A percentile compares a stretch with the other conserved stretches of the same genome.
phyloP scores from a whole-genome alignment of 2,888 invertebrate species.

The Abscondita cerata region DNA sequence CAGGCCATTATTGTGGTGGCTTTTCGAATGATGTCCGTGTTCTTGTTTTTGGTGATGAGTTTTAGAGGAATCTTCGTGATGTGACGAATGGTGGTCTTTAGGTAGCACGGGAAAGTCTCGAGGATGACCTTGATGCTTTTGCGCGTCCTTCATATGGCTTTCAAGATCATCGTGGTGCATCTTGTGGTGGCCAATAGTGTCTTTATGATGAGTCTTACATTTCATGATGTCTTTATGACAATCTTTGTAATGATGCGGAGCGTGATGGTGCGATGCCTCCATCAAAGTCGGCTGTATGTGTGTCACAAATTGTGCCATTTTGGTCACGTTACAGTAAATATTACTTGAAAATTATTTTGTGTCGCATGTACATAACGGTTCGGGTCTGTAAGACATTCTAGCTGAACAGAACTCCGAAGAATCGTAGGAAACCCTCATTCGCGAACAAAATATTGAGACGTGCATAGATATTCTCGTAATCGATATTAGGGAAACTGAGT shows the following conservation, averaged over 20 bases:
- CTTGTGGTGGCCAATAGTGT: conserved; percentile 38
- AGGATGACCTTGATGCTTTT: conserved; percentile 45
- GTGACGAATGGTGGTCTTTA: conserved; percentile 39
- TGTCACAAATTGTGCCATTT: conserved; percentile 67
- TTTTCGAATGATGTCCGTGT: conserved; percentile 43
- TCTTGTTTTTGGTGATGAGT: conserved; percentile 18
- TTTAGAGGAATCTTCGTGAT: conserved; percentile 19
- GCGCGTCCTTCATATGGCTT: conserved; percentile 43
- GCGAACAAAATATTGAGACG: conserved; percentile 53
- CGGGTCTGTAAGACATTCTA: conserved; percentile 36
- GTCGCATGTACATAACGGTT: conserved; percentile 12
- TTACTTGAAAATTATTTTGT: no score
- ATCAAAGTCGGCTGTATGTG: conserved; percentile 66
- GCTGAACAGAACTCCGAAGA: conserved; percentile 40
- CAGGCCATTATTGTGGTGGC: conserved; percentile 36
- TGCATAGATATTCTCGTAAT: conserved; percentile 22
- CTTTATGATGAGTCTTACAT: conserved; percentile 48
- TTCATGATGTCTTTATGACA: conserved; percentile 43
- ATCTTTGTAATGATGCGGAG: conserved; percentile 59
- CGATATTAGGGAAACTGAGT: conserved; percentile 28
- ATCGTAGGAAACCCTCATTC: conserved; percentile 42
- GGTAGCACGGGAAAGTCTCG: conserved; percentile 55
- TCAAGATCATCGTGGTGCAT: conserved; percentile 42
- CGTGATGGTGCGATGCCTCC: conserved; percentile 65
- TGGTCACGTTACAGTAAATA: no score